Percentiles rank a stretch among this genome's conserved stretches.
Evolutionary conservation across 1,140 invertebrate genomes (phyloP).

Genomic region (Scaptomyza montana): DNA sequence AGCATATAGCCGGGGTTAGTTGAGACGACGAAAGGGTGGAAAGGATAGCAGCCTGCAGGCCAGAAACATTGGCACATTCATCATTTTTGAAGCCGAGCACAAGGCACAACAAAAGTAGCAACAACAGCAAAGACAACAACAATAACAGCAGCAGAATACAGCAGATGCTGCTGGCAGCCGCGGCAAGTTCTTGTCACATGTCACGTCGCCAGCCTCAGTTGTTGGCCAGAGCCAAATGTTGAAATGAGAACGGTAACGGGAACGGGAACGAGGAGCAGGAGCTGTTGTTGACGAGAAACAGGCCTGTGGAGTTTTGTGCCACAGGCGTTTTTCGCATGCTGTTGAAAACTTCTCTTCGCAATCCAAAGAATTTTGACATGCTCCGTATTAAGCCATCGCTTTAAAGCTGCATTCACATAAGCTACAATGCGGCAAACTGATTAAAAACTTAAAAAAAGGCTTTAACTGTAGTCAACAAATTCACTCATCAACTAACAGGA

Average conservation of each 20-base stretch:
- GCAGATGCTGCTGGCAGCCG: slow-evolving; percentile 51
- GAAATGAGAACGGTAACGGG: neutral
- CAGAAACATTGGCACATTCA: slow-evolving; percentile 77
- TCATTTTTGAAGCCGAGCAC: slow-evolving; percentile 64
- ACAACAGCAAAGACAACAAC: neutral
- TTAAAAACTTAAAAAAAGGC: neutral
- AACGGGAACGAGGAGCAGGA: neutral
- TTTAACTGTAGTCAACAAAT: neutral
- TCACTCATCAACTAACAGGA: too few species aligned
- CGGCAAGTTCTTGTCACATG: slow-evolving; percentile 80
- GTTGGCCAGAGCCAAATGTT: slow-evolving; percentile 7
- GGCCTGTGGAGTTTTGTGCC: slow-evolving; percentile 22
- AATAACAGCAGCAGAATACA: slow-evolving; percentile 4
- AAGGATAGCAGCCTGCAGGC: slow-evolving; percentile 49
- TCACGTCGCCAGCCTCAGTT: slow-evolving; percentile 62
- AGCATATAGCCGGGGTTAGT: slow-evolving; percentile 27
- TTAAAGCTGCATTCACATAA: slow-evolving; percentile 19
- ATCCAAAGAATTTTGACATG: slow-evolving; percentile 22
- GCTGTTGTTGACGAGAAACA: slow-evolving; percentile 20
- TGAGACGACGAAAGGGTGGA: slow-evolving; percentile 33
- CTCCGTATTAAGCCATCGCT: slow-evolving; percentile 31
- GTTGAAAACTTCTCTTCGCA: slow-evolving; percentile 36
- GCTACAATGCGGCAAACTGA: neutral
- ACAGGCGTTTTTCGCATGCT: slow-evolving; percentile 36
- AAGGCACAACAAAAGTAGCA: slow-evolving; percentile 30